Evolutionary conservation across 2,113 vertebrate species (phyloP).

Genomic region (Anser brachyrhynchus): DNA sequence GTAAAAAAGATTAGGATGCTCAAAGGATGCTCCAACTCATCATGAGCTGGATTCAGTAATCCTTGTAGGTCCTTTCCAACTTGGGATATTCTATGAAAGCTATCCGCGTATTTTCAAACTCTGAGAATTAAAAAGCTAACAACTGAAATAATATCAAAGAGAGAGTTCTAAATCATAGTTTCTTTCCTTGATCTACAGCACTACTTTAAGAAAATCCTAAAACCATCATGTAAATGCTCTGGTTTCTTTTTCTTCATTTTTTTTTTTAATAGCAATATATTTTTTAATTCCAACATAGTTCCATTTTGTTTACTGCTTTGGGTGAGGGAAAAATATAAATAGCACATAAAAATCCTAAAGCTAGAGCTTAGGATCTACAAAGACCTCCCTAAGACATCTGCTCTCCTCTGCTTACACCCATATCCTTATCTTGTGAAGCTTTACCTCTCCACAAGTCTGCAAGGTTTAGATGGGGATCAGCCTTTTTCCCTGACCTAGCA

Average conservation of each 20-base stretch:
- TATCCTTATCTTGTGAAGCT: accelerated
- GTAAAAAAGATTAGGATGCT: not conserved
- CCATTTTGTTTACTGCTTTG: not conserved
- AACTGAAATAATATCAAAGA: not conserved
- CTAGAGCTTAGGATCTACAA: not conserved
- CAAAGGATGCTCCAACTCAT: not conserved
- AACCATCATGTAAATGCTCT: accelerated
- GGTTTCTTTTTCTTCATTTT: too few relatives aligned
- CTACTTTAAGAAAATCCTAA: not conserved
- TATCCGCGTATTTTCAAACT: not conserved
- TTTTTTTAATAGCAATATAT: not conserved
- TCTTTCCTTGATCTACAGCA: not conserved
- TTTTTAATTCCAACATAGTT: not conserved
- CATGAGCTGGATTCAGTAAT: not conserved
- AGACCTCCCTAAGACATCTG: accelerated
- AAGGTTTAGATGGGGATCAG: not conserved
- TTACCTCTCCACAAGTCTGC: not conserved
- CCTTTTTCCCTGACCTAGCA: too few relatives aligned
- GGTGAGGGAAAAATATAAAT: not conserved
- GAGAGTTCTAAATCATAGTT: not conserved
- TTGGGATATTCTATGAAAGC: not conserved
- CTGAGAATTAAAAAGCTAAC: not conserved
- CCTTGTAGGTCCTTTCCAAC: not conserved
- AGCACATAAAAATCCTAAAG: not conserved
- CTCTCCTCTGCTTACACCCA: not conserved